Evolutionary conservation across 2,113 vertebrate genomes (phyloP), one percentile per base, ranked within the genome.

Genomic region (Stegostoma tigrinum): DNA sequence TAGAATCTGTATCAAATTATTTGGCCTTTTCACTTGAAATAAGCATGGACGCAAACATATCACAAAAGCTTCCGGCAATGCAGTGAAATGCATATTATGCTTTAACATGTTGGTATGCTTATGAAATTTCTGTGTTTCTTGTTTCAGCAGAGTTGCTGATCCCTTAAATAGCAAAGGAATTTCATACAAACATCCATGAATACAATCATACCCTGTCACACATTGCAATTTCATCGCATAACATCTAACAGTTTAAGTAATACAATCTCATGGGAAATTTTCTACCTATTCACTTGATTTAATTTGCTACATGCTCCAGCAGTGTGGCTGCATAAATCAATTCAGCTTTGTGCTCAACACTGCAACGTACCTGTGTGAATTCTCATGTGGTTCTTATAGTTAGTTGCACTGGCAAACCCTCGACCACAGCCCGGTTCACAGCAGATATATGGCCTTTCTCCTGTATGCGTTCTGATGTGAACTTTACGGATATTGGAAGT

Each of bases 341-440:
- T 70, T 67, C 24, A 75, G 68, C 68, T 72, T 93, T 45, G 38
- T 70, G 21, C 8, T 70, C 93, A 70, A 61, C 15, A 19, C 14
- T 91, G 87, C 87, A 64, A 64, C 34, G n/a, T 96, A 98, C 98
- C 98, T 96, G 98, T 98, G 97, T 98, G 98, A 96, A 98, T 98
- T 96, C 98, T 97, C 97, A 98, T 97, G 96, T 98, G 98, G 96
- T 98, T 98, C 97, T 98, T 98, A 97, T 98, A 98, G 96, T 98
- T 98, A 96, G 98, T 98, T 96, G 98, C 98, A 0, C 98, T 98
- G 96, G 98, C 98, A 96, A 98, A 98, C 96, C 98, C 98, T 1
- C 98, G 97, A 42, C 98, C 98, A 0, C 98, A 98, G 96, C 96
- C 96, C 14, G 97, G 98, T 96, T 98, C 98, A 0, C 97, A 97